A percentile compares a stretch with the other conserved stretches of the same genome.
Evolutionary conservation across 2,888 invertebrate species (phyloP).

Genomic region (Embidobia sp.): DNA sequence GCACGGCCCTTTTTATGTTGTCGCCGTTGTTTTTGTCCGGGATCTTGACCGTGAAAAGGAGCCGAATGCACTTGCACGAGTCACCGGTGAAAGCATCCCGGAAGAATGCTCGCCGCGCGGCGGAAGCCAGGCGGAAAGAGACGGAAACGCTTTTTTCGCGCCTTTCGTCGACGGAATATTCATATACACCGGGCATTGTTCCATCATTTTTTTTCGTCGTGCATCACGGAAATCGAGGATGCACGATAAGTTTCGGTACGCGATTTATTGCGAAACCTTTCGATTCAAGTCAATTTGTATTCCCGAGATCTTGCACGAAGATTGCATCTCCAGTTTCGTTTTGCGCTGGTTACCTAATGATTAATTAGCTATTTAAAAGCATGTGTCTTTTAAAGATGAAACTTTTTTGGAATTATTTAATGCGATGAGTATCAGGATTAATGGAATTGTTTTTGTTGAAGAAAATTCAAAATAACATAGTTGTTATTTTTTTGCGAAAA

Average conservation of each 20-base stretch:
- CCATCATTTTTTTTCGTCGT: conserved; percentile 29
- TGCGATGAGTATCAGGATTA: too few relatives aligned
- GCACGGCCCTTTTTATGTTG: conserved; percentile 14
- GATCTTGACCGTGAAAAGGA: conserved; percentile 63
- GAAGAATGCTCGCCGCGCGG: conserved; percentile 32
- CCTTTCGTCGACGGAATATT: conserved; percentile 52
- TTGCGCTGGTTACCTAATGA: too few relatives aligned
- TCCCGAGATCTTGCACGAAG: too few relatives aligned
- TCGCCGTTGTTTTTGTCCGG: conserved; percentile 48
- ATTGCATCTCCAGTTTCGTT: too few relatives aligned
- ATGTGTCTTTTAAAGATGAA: too few relatives aligned
- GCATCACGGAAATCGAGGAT: conserved; percentile 33
- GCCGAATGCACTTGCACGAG: conserved; percentile 40
- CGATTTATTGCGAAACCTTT: conserved; percentile 10
- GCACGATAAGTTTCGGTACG: conserved; percentile 2
- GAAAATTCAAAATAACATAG: too few relatives aligned
- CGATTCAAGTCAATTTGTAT: conserved; percentile 7
- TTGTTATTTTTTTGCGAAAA: too few relatives aligned
- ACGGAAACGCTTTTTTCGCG: conserved; percentile 50
- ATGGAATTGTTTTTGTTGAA: too few relatives aligned
- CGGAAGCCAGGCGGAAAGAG: conserved; percentile 52
- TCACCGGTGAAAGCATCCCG: conserved; percentile 62
- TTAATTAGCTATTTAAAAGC: too few relatives aligned
- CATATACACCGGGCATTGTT: conserved; percentile 28
- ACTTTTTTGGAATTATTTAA: too few relatives aligned